Percentiles rank a stretch among this genome's conserved stretches.
Evolutionary conservation across 2,888 invertebrate species (phyloP).

Genomic region (Polylopha cassiicola): DNA sequence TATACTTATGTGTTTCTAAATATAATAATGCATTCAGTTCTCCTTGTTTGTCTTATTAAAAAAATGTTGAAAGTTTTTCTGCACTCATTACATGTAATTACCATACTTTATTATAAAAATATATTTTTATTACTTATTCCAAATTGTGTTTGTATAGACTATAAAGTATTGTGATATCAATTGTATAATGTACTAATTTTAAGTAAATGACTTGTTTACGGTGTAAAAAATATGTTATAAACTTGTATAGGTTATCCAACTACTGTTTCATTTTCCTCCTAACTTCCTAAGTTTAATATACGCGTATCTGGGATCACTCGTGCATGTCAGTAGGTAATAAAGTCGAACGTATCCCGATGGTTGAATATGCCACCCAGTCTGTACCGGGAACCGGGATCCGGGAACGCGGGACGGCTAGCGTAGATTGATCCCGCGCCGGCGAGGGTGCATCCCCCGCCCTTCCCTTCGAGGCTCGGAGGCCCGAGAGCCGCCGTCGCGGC

Average conservation of each 20-base stretch:
- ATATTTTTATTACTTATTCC: constrained; percentile 24
- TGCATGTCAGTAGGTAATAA: too few relatives aligned
- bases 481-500: constrained; percentile 40
- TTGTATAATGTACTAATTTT: constrained; percentile 53
- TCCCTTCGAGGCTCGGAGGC: constrained; percentile 39
- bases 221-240: constrained; percentile 60
- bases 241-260: constrained; percentile 50
- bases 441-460: constrained; percentile 67
- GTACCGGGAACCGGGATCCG: not conserved
- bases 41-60: too few relatives aligned
- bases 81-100: too few relatives aligned
- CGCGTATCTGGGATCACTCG: too few relatives aligned
- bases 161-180: constrained; percentile 72
- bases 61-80: too few relatives aligned
- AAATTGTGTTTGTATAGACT: constrained; percentile 52
- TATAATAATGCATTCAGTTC: too few relatives aligned
- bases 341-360: constrained; percentile 15
- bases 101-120: constrained; percentile 6
- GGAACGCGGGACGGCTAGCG: constrained; percentile 23
- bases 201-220: constrained; percentile 46
- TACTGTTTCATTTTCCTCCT: constrained; percentile 47
- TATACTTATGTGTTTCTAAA: too few relatives aligned
- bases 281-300: too few relatives aligned
- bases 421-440: constrained; percentile 43
- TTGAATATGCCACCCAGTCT: not conserved